Evolutionary conservation across 2,797 vertebrate genomes (phyloP), one percentile per base, ranked within the genome.

Genomic region (Hyperoplus lanceolatus): DNA sequence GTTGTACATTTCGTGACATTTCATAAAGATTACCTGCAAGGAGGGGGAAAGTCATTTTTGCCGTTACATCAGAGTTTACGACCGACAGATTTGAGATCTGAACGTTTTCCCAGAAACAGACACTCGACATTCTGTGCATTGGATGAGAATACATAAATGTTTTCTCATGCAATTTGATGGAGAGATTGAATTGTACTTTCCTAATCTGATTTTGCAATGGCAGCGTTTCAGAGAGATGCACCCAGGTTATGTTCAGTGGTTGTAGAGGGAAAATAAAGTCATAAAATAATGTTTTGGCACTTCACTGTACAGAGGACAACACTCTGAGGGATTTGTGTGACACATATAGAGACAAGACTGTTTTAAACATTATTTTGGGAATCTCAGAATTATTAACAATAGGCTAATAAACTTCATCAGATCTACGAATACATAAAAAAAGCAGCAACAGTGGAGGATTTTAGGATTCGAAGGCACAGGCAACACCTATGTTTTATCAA

Each of bases 21-120:
- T 75, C 72, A 70, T 84, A 82, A 89, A 54, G 68, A 62, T 49
- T 73, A 90, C 73, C 87, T 86, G 73, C 57, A 12, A 6, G 58
- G 29, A 8, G 58, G 29, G 54, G n/a, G 12, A 14, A 11, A 69
- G 39, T 68, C 39, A 12, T 61, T 66, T 72, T 55, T 13, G 65
- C 53, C 0, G 7, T 61, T 61, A 57, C 46, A 56, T 64, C 9
- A 51, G 60, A 70, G 45, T 55, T 49, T 14, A 46, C 11, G 4
- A 38, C 9, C 2, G 71, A 62, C 80, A 86, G 88, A 87, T 84
- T 87, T 73, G 77, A 70, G 53, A 60, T 75, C 69, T 77, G 21
- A 73, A 63, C 2, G 5, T 70, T 75, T 77, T 18, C 51, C 75
- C 14, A 8, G 58, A 63, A 4, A 42, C 29, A 41, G 39, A 54